Evolutionary conservation across 2,888 invertebrate genomes (phyloP), one percentile per base, ranked within the genome.

Genomic region (Drosophila nr. fundita): DNA sequence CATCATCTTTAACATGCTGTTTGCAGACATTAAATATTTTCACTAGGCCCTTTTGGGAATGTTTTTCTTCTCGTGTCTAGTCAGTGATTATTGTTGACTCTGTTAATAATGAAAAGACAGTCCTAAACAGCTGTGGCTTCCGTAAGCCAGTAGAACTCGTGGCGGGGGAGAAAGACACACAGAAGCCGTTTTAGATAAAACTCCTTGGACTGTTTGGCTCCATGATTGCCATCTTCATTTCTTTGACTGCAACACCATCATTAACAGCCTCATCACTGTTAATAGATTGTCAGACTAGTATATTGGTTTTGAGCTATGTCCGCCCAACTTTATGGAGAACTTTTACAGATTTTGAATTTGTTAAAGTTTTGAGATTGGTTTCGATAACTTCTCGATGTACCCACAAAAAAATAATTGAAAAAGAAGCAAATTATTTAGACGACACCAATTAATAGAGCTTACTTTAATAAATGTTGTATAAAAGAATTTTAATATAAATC

Each of bases 21-120:
- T 88, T 85, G 86, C 87, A 65, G 90, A 86, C 90, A 86, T 86
- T 88, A 88, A 89, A 86, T 86, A 86, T 86, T 85, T 85, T 87
- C 72, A 75, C 88, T 80, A 69, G 83, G 80, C 73, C 75, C 83
- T 80, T 82, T 71, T 82, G 68, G 38, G 40, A 78, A 87, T 84
- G 83, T 82, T 87, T 82, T 78, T 67, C 64, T 74, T 73, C 69
- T 67, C 57, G 70, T 74, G 72, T 72, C 83, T 80, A 87, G 80
- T 86, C 84, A 68, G 83, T 85, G 84, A 84, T 85, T 87, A 83
- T 76, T 84, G 88, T 84, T 84, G 86, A 83, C 86, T 85, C 75
- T 85, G 84, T 87, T 87, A 84, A 84, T 87, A 84, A 87, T 70
- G 76, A 67, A 84, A 87, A 85, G 75, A 76, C 86, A 85, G 83